Evolutionary conservation across 2,797 vertebrate species (phyloP), one percentile per base, ranked within the genome.

Genomic region (Anableps anableps): DNA sequence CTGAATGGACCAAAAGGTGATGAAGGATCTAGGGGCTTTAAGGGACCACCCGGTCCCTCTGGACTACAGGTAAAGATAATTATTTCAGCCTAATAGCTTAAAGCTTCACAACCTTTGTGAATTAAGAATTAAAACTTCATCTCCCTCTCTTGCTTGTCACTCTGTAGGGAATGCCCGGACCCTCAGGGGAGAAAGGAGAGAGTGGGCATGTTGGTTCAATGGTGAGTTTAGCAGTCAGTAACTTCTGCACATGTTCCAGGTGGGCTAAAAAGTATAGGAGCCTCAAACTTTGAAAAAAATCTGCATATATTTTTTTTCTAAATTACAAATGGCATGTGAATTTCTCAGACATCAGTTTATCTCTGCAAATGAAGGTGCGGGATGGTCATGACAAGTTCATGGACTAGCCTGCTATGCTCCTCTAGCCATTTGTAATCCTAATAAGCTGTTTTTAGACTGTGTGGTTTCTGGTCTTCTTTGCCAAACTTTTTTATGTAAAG

Each of bases 1-100:
- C 97, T 98, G 96, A 95, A 96, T 0, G 98, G 98, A 1, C 95
- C 96, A 60, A 99, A 99, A 89, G 98, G 98, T 84, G 97, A 99
- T 60, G 98, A 99, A 83, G 98, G 98, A 72, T 31, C 76, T 0
- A 94, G 97, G 76, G 98, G 98, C 50, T 96, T 96, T 68, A 94
- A 95, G 76, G 97, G 97, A 21, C 79, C 89, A 47, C 87, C 88
- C 6, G 97, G 97, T 9, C 96, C 97, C 31, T 81, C 89, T 70
- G 97, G 97, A 79, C 93, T 97, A 47, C 97, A 98, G 96, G 97
- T 98, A 72, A 86, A 81, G 82, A 78, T 77, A 29, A 45, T 16
- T 14, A 3, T 51, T 17, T 64, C 3, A 70, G 43, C 31, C 48
- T 41, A 1, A 75, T 53, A 48, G 53, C 21, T 43, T 11, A 72